These are phyloP conservation scores for Exaiptasia diaphana DNA, from an alignment of 64 coral and sea anemone species.

Conservation along the genomic window DNA sequence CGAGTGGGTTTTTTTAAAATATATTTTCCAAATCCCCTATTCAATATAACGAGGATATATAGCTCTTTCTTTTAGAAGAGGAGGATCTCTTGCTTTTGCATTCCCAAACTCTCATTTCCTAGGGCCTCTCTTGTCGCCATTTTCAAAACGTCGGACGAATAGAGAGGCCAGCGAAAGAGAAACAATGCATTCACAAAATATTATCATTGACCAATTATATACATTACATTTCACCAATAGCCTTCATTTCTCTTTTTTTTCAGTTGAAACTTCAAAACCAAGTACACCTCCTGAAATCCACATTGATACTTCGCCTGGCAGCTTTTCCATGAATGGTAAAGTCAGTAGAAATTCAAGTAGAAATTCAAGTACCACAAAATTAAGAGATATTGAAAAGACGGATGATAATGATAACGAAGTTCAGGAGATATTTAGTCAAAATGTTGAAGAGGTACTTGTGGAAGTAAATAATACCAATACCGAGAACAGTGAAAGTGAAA, in stretches of 20 bases:
- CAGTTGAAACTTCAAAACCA: not conserved
- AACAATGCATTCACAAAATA: no score
- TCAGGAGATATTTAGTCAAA: not conserved
- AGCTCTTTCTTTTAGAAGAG: no score
- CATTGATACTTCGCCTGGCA: conserved; percentile 2
- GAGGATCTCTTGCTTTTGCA: no score
- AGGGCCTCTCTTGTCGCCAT: no score
- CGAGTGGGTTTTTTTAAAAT: no score
- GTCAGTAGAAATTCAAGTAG: not conserved
- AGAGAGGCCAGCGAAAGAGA: no score
- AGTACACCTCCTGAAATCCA: conserved; percentile 16
- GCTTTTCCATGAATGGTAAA: not conserved
- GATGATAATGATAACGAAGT: conserved; percentile 13
- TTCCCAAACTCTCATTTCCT: no score
- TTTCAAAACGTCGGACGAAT: no score
- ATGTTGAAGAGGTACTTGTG: not conserved
- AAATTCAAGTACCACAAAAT: not conserved
- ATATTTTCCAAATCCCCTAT: no score
- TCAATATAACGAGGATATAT: no score
- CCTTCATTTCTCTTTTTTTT: not conserved
- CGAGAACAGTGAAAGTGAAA: not conserved
- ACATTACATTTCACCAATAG: no score
- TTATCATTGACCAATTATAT: no score
- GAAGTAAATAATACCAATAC: not conserved
- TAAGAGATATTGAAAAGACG: not conserved